Evolutionary conservation across 2,888 invertebrate species (phyloP).

Genomic region (Neoascia interrupta): DNA sequence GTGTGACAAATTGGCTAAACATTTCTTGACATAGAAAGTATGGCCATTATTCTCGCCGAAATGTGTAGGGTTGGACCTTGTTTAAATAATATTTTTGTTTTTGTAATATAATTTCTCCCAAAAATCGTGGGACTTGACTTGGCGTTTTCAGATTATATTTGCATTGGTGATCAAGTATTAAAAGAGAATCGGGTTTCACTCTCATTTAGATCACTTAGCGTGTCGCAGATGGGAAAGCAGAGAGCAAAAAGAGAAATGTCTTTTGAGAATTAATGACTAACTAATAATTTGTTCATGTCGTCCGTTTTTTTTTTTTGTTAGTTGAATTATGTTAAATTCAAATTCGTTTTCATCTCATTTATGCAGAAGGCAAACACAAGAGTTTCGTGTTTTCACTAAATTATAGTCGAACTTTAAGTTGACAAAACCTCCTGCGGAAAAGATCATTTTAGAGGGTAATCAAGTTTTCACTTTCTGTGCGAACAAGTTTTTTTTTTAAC

Average conservation of each 20-base stretch:
- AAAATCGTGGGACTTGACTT: too few species aligned
- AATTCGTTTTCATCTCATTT: neutral
- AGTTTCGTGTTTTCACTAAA: constrained; percentile 35
- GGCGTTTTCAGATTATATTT: constrained; percentile 7
- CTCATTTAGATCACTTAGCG: constrained; percentile 42
- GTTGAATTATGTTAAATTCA: neutral
- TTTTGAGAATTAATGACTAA: constrained; percentile 9
- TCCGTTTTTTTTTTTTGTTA: constrained; percentile 3
- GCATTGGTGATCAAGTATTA: constrained; percentile 30
- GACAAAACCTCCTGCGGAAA: neutral
- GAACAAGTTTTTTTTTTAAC: too few species aligned
- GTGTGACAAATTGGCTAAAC: constrained; percentile 21
- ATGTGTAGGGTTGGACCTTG: too few species aligned
- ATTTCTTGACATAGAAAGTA: constrained; percentile 48
- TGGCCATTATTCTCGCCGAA: too few species aligned
- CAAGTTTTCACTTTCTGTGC: constrained; percentile 40
- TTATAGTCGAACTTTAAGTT: neutral
- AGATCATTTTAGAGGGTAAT: neutral
- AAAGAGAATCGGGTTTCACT: constrained; percentile 50
- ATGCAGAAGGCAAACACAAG: too few species aligned
- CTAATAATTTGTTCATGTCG: constrained; percentile 16
- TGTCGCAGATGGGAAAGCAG: constrained; percentile 3
- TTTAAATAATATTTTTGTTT: too few species aligned
- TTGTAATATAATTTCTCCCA: too few species aligned
- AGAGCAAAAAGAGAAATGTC: constrained; percentile 51